Evolutionary conservation across 2,113 vertebrate genomes (phyloP).

Genomic region (Sebastes fasciatus): DNA sequence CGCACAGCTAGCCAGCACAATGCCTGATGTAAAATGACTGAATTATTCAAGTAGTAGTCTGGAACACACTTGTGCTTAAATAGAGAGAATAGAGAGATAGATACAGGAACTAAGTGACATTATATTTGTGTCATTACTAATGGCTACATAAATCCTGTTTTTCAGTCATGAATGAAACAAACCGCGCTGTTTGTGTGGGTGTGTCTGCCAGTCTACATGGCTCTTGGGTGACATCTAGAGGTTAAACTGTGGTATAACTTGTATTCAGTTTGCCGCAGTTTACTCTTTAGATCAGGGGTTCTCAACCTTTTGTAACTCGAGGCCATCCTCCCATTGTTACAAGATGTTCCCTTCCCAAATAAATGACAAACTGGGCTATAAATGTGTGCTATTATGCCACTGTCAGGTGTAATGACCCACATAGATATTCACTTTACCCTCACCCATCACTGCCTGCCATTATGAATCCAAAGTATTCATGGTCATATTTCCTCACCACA

Average conservation of each 20-base stretch:
- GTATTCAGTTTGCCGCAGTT: constrained; percentile 42
- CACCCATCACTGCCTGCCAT: too few species aligned
- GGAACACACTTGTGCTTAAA: neutral
- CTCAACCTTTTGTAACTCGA: too few species aligned
- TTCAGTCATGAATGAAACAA: neutral
- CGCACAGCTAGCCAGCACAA: constrained; percentile 78
- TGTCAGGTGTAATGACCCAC: too few species aligned
- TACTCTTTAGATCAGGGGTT: neutral
- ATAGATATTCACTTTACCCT: too few species aligned
- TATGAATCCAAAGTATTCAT: too few species aligned
- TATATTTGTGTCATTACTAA: neutral
- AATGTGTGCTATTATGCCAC: too few species aligned
- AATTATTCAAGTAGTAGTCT: neutral
- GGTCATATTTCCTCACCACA: too few species aligned
- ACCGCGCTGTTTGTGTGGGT: constrained; percentile 38
- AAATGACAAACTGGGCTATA: too few species aligned
- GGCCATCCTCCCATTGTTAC: too few species aligned
- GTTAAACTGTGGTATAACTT: accelerated
- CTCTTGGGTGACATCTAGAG: constrained; percentile 67
- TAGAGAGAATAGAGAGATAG: too few species aligned
- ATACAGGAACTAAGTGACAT: neutral
- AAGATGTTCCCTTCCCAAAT: too few species aligned
- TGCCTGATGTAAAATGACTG: constrained; percentile 78
- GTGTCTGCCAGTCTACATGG: constrained; percentile 31
- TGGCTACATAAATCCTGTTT: neutral